These are phyloP conservation scores for Tubulanus polymorphus DNA, from an alignment of 2,888 invertebrate species.

Conservation along the genomic window DNA sequence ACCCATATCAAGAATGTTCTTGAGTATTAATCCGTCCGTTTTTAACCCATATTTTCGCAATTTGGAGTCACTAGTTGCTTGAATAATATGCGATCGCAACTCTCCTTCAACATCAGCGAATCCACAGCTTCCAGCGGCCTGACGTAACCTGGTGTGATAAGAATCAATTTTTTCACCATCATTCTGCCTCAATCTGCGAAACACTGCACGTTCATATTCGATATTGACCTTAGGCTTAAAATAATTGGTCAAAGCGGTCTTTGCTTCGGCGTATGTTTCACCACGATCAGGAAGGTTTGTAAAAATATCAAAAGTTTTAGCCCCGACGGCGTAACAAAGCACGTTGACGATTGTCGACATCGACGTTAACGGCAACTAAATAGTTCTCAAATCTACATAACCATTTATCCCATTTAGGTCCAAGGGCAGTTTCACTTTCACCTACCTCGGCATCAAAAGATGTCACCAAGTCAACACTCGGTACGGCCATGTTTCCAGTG, in stretches of 20 bases:
- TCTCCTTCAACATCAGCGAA: conserved; percentile 14
- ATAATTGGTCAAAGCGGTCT: conserved; percentile 8
- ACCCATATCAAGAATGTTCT: neutral
- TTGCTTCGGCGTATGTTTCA: conserved; percentile 7
- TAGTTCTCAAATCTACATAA: neutral
- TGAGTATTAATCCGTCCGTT: conserved; percentile 1
- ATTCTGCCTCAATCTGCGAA: conserved; percentile 4
- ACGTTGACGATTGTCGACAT: neutral
- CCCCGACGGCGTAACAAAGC: neutral
- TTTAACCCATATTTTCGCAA: conserved; percentile 7
- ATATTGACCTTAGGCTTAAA: conserved; percentile 15
- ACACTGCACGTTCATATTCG: conserved; percentile 10
- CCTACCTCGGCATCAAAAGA: neutral
- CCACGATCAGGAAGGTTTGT: conserved; percentile 7
- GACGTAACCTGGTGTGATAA: conserved; percentile 10
- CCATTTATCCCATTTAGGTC: neutral
- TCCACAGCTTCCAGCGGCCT: conserved; percentile 11
- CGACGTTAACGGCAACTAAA: neutral
- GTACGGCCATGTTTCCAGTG: no score
- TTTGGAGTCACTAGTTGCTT: neutral
- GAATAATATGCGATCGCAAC: conserved; percentile 9
- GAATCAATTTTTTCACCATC: conserved; percentile 6
- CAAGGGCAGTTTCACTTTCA: neutral
- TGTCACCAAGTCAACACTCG: neutral
- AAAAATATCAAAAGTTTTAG: neutral